Evolutionary conservation across 2,113 vertebrate genomes (phyloP).

Genomic region (Camarhynchus parvulus): DNA sequence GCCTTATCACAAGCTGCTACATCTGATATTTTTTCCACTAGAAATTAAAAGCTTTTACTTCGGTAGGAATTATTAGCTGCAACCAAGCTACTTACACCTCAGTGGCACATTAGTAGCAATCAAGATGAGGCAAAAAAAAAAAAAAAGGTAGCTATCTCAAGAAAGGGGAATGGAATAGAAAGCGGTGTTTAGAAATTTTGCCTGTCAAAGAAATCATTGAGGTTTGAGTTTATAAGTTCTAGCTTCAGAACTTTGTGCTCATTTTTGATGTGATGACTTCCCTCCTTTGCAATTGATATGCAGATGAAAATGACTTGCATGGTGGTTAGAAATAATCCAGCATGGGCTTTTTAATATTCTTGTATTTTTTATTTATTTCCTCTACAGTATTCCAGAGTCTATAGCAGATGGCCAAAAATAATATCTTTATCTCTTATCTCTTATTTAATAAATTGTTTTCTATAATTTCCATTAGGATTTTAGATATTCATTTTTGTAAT

Average conservation of each 20-base stretch:
- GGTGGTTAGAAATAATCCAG: neutral
- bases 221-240: neutral
- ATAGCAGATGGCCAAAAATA: constrained; percentile 24
- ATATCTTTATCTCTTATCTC: neutral
- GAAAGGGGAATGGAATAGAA: constrained; percentile 40
- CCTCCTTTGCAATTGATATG: neutral
- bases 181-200: neutral
- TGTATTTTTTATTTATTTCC: neutral
- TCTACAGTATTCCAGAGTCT: neutral
- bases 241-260: neutral
- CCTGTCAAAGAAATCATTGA: constrained; percentile 6
- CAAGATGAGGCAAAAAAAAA: constrained; percentile 3
- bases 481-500: constrained; percentile 14
- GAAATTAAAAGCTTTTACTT: constrained; percentile 35
- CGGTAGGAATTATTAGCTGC: constrained; percentile 8
- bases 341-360: neutral
- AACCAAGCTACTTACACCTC: neutral
- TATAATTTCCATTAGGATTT: constrained; percentile 38
- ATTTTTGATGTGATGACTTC: neutral
- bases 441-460: constrained; percentile 44
- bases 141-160: constrained; percentile 23
- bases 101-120: neutral
- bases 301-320: neutral
- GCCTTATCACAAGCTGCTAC: neutral
- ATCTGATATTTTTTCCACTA: neutral